phyloP scores from a whole-genome alignment of 2,888 invertebrate genomes.

The Carterocephalus palaemon region DNA sequence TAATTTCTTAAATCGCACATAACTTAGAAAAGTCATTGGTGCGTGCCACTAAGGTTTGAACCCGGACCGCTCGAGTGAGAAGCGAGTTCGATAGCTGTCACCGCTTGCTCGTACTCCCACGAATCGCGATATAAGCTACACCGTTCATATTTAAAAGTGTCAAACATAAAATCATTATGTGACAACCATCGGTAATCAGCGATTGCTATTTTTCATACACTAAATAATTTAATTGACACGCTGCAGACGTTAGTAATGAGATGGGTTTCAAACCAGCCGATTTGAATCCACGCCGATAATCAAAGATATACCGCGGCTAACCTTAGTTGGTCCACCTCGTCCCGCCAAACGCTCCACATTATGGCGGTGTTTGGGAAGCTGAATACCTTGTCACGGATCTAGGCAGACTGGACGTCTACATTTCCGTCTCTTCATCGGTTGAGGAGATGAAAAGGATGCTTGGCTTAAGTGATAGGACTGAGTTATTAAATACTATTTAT shows the following conservation, averaged over 20 bases:
- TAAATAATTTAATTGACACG: constrained; percentile 39
- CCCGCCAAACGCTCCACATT: constrained; percentile 19
- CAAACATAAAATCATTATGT: too few relatives aligned
- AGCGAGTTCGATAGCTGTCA: too few relatives aligned
- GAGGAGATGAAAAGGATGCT: constrained; percentile 37
- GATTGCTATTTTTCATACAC: constrained; percentile 8
- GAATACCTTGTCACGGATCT: constrained; percentile 47
- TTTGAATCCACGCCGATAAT: constrained; percentile 47
- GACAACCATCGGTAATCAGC: too few relatives aligned
- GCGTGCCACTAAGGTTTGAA: too few relatives aligned
- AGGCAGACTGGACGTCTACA: constrained; percentile 49
- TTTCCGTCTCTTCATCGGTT: constrained; percentile 49
- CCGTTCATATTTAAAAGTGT: too few relatives aligned
- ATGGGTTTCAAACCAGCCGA: constrained; percentile 37
- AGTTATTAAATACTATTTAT: too few relatives aligned
- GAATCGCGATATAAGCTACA: too few relatives aligned
- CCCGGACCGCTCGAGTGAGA: too few relatives aligned
- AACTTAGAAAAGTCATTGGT: too few relatives aligned
- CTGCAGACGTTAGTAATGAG: constrained; percentile 38
- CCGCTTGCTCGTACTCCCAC: too few relatives aligned
- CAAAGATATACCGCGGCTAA: constrained; percentile 44
- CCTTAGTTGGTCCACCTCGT: constrained; percentile 28
- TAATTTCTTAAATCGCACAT: too few relatives aligned
- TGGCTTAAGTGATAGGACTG: constrained; percentile 35
- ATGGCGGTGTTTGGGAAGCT: constrained; percentile 35